Evolutionary conservation across 1,140 invertebrate species (phyloP).

Genomic region (Latrodectus geometricus): DNA sequence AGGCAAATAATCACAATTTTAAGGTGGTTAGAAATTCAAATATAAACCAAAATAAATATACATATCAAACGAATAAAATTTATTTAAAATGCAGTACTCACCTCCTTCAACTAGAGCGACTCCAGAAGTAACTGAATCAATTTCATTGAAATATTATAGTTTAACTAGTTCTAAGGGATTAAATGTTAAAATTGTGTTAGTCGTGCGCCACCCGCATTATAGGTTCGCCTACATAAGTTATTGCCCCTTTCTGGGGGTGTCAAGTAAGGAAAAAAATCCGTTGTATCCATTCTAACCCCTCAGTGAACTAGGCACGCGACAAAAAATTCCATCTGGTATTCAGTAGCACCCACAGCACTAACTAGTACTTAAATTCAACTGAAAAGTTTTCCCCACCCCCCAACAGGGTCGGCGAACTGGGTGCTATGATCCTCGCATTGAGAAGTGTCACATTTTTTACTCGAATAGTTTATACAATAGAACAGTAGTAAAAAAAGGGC

Average conservation of each 20-base stretch:
- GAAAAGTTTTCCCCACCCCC: constrained; percentile 16
- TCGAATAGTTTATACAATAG: constrained; percentile 44
- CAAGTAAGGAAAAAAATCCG: constrained; percentile 35
- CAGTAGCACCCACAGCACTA: constrained; percentile 31
- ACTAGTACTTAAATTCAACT: constrained; percentile 31
- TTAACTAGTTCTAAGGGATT: constrained; percentile 18
- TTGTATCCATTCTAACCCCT: constrained; percentile 35
- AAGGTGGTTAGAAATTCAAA: too few species aligned
- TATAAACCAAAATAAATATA: too few species aligned
- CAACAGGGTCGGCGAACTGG: constrained; percentile 39
- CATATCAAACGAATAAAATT: not conserved
- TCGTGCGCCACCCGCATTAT: not conserved
- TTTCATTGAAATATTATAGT: constrained; percentile 19
- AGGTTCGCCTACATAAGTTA: constrained; percentile 56
- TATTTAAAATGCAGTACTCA: not conserved
- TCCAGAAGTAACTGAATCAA: not conserved
- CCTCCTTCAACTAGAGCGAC: not conserved
- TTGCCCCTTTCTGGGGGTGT: constrained; percentile 31
- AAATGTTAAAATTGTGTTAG: constrained; percentile 33
- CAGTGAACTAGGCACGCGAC: constrained; percentile 31
- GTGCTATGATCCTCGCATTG: constrained; percentile 9
- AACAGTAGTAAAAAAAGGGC: constrained; percentile 37
- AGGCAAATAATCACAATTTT: too few species aligned
- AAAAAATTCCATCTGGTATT: constrained; percentile 52
- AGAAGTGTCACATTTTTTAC: constrained; percentile 52